A percentile compares a stretch with the other conserved stretches of the same genome.
phyloP scores from a whole-genome alignment of 2,797 vertebrate species.

The Gouania willdenowi region DNA sequence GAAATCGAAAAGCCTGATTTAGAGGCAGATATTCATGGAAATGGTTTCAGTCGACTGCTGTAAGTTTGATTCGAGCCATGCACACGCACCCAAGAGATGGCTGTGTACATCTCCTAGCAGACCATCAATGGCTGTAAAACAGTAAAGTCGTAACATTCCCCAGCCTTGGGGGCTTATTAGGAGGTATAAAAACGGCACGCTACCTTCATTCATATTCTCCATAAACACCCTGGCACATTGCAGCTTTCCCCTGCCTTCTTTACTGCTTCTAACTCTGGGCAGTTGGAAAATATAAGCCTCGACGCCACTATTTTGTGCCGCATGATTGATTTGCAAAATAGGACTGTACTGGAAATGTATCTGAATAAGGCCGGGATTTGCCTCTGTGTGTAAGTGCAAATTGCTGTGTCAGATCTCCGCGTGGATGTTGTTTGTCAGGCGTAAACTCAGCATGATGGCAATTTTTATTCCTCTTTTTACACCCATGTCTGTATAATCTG shows the following conservation, averaged over 20 bases:
- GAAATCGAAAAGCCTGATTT: constrained; percentile 61
- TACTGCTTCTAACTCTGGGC: constrained; percentile 43
- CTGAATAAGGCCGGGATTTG: constrained; percentile 63
- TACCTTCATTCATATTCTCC: constrained; percentile 76
- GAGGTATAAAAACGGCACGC: constrained; percentile 76
- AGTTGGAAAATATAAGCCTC: constrained; percentile 66
- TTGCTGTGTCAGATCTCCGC: constrained; percentile 64
- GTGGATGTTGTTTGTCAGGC: constrained; percentile 68
- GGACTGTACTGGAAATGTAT: constrained; percentile 67
- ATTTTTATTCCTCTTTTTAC: constrained; percentile 60
- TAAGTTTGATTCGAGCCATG: constrained; percentile 12
- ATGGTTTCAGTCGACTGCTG: constrained; percentile 46
- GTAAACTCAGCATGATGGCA: constrained; percentile 58
- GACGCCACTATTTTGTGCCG: constrained; percentile 69
- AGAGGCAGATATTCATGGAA: constrained; percentile 60
- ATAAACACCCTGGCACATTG: constrained; percentile 60
- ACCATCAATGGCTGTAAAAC: constrained; percentile 73
- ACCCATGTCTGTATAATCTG: constrained; percentile 63
- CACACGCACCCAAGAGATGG: constrained; percentile 29
- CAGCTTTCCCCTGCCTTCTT: constrained; percentile 16
- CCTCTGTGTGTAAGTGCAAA: constrained; percentile 64
- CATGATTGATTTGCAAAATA: constrained; percentile 76
- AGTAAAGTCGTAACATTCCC: constrained; percentile 70
- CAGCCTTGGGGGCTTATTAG: constrained; percentile 77
- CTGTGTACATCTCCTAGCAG: constrained; percentile 57